A percentile compares a stretch with the other conserved stretches of the same genome.
phyloP scores from a whole-genome alignment of 1,140 invertebrate genomes.

The Euura lappo region DNA sequence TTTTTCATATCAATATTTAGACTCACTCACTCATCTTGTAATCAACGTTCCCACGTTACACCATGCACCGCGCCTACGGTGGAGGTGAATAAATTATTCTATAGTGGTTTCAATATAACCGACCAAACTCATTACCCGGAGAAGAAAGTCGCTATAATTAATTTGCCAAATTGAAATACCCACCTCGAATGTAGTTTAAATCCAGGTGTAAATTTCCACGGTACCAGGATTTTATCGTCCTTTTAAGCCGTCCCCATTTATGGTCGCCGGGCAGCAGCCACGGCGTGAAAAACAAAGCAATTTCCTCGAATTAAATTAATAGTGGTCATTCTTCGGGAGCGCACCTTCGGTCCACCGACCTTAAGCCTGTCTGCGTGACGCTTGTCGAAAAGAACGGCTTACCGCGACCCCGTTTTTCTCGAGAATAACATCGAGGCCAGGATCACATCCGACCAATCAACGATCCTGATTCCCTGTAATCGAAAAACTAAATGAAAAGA shows the following conservation, averaged over 20 bases:
- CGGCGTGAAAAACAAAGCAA: slow-evolving; percentile 31
- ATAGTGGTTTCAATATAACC: too few relatives aligned
- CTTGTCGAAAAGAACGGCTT: slow-evolving; percentile 43
- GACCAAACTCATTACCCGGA: too few relatives aligned
- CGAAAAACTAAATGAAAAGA: background rate
- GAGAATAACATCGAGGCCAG: background rate
- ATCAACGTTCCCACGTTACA: too few relatives aligned
- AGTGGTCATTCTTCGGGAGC: slow-evolving; percentile 21
- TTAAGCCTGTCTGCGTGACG: slow-evolving; percentile 52
- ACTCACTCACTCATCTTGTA: background rate
- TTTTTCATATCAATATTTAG: slow-evolving; percentile 3
- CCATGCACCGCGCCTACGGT: too few relatives aligned
- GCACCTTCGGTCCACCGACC: slow-evolving; percentile 34
- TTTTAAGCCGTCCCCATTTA: too few relatives aligned
- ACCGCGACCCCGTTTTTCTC: slow-evolving; percentile 34
- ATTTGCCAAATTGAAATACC: too few relatives aligned
- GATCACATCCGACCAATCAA: background rate
- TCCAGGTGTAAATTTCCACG: too few relatives aligned
- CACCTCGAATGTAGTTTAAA: too few relatives aligned
- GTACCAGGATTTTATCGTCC: too few relatives aligned
- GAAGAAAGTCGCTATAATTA: too few relatives aligned
- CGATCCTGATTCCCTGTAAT: background rate
- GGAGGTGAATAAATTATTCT: too few relatives aligned
- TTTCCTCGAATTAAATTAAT: slow-evolving; percentile 51
- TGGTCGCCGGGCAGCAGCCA: background rate